Evolutionary conservation across 2,888 invertebrate species (phyloP), one percentile per base, ranked within the genome.

Genomic region (Sepioteuthis lessoniana): DNA sequence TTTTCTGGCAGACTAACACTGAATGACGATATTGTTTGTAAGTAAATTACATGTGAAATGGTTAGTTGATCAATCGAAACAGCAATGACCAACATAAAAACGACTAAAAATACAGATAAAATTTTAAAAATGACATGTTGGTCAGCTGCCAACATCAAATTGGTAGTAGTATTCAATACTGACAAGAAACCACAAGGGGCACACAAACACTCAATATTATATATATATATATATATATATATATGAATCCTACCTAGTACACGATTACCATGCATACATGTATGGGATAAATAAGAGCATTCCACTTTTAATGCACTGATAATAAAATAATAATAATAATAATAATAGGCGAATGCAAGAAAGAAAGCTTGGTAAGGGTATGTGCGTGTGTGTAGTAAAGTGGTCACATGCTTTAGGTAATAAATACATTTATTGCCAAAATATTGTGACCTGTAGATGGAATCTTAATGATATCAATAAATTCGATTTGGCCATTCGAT

Each of bases 401-500:
- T 35, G 76, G n/a, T 76, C 76, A 76, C 76, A 76, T 76, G 76
- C 76, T 76, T 76, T 76, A n/a, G 76, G 31, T 76, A 76, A 76
- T 60, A 60, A 28, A 60, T 76, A 76, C 76, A 76, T 76, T 76
- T 76, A n/a, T n/a, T 76, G n/a, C n/a, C 76, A 35, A 76, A 76
- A 76, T 76, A 76, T 76, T 76, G 76, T 19, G 19, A 76, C 19
- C 76, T 76, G 35, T 55, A 7, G 55, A 55, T 55, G 25, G 7
- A 55, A 55, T 55, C 7, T 1, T 25, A 55, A 55, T 55, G 25
- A 25, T 25, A 55, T 55, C 55, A 55, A 55, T 55, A 55, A 55
- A 55, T 55, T 55, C 55, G 55, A 55, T 55, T 55, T 55, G 55
- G 28, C 25, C 55, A 55, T 55, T 55, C 55, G 28, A 55, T 55